Conservation (phyloP, 2,797 vertebrate species). For the Glossophaga mutica region DNA sequence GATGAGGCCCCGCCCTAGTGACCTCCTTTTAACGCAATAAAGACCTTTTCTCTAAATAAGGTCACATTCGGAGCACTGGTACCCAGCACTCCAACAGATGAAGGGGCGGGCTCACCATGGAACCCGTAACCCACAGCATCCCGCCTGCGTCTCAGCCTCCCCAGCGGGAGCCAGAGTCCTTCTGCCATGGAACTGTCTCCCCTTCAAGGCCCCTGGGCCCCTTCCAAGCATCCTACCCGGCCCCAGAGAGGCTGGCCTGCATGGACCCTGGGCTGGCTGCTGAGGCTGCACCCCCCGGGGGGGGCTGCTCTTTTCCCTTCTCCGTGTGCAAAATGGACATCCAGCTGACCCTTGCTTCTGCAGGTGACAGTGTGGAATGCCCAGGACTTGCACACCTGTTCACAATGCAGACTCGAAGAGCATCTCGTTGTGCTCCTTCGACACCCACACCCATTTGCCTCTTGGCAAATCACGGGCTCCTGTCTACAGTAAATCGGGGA, state of each 20-base stretch:
- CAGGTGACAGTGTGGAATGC: not conserved
- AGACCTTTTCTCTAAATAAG: not conserved
- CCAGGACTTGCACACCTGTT: not conserved
- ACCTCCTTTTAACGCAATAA: not conserved
- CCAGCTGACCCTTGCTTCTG: accelerated
- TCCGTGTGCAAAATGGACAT: not conserved
- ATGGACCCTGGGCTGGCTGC: not conserved
- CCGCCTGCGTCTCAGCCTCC: not conserved
- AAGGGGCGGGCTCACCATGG: no score
- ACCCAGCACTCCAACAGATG: not conserved
- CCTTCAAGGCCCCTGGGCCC: not conserved
- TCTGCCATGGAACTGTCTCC: accelerated
- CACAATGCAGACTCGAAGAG: not conserved
- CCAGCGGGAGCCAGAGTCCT: accelerated
- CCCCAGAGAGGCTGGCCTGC: no score
- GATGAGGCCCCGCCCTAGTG: not conserved
- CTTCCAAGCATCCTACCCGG: not conserved
- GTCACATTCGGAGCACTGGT: not conserved
- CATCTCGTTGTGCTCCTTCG: not conserved
- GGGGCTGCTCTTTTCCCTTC: not conserved
- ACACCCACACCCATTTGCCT: not conserved
- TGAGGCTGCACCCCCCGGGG: not conserved
- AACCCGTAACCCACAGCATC: accelerated
- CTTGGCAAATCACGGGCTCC: not conserved
- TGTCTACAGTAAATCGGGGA: not conserved